Percentiles rank a stretch among this genome's conserved stretches.
Evolutionary conservation across 2,797 vertebrate species (phyloP).

Genomic region (Taeniopygia guttata): DNA sequence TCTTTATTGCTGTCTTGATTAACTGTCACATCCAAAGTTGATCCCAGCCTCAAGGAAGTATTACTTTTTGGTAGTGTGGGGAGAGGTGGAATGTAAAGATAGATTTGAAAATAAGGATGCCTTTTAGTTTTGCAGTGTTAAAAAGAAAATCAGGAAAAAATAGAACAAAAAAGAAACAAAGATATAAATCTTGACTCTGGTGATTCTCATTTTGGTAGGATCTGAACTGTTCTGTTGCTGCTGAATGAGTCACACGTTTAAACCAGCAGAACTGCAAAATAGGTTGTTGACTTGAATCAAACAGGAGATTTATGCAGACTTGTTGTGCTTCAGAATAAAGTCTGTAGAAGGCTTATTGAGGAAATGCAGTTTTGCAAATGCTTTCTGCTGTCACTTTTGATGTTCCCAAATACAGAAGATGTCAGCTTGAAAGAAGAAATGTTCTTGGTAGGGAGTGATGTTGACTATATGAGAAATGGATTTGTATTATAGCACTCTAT

Average conservation of each 20-base stretch:
- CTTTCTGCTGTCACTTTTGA: constrained; percentile 14
- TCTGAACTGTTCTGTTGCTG: background rate
- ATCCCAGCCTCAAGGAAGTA: background rate
- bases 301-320: background rate
- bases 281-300: background rate
- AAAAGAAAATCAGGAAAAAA: background rate
- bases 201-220: background rate
- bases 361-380: background rate
- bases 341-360: background rate
- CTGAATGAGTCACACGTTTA: background rate
- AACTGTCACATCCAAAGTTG: background rate
- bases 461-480: background rate
- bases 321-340: background rate
- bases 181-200: background rate
- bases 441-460: background rate
- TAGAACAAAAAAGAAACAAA: background rate
- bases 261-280: background rate
- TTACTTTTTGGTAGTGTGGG: background rate
- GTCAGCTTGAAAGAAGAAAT: constrained; percentile 18
- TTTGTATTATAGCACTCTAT: constrained; percentile 3
- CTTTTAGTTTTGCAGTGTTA: background rate
- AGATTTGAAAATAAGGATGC: background rate
- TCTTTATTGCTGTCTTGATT: background rate
- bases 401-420: background rate
- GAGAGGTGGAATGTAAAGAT: background rate